Conservation (phyloP, 2,113 vertebrate genomes). For the Rhineura floridana region DNA sequence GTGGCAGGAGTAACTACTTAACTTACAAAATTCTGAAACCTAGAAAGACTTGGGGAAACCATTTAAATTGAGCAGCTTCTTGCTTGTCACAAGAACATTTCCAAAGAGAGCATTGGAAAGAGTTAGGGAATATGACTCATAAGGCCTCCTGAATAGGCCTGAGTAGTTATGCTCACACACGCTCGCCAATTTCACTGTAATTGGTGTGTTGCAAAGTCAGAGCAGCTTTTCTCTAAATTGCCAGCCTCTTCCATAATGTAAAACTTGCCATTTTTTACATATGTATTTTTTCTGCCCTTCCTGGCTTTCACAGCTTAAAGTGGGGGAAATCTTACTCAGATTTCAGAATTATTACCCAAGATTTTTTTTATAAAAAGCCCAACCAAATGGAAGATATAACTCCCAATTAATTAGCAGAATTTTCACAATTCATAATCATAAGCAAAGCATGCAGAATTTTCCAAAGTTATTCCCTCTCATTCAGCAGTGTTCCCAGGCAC, state of each 20-base stretch:
- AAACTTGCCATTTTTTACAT: conserved; percentile 38
- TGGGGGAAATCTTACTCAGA: background rate
- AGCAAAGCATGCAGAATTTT: conserved; percentile 28
- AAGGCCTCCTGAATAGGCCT: conserved; percentile 36
- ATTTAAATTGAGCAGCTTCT: background rate
- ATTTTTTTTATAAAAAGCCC: conserved; percentile 15
- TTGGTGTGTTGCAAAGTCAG: conserved; percentile 26
- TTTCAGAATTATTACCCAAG: background rate
- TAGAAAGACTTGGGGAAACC: conserved; percentile 6
- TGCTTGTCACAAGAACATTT: conserved; percentile 26
- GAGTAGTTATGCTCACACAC: conserved; percentile 27
- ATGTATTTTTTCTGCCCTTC: conserved; percentile 27
- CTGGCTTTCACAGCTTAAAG: conserved; percentile 53
- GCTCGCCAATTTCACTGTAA: background rate
- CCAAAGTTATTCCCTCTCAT: conserved; percentile 29
- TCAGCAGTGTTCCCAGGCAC: conserved; percentile 17
- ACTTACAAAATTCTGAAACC: background rate
- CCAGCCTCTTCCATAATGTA: conserved; percentile 50
- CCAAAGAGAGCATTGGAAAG: conserved; percentile 25
- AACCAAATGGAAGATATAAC: conserved; percentile 2
- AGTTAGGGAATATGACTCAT: background rate
- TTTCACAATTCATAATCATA: no score
- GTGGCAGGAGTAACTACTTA: background rate
- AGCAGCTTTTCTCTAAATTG: conserved; percentile 39
- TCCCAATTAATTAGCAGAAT: conserved; percentile 41